Base-by-base conservation (phyloP, 2,888 invertebrate genomes). In the Lacanobia wlatinum region DNA sequence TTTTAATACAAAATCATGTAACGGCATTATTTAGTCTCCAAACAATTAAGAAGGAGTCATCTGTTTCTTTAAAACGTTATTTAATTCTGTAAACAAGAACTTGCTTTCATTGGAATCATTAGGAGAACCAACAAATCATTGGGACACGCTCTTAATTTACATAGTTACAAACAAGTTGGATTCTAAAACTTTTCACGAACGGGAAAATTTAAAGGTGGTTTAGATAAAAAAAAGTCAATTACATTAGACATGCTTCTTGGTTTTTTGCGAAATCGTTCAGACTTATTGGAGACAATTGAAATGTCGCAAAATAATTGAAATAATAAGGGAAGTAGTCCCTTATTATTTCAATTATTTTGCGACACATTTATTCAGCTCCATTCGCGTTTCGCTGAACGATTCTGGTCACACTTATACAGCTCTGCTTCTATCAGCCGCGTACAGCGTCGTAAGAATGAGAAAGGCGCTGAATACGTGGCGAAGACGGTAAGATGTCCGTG, bases 141-240 rank as follows among this genome's bases (percentile, higher is more conserved):
- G 86, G 86, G 85, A 85, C 61, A 84, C 86, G 34, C 68, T 86
- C 3, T 58, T 88, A 7, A 86, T 88, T 70, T 70, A 86, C 56
- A 84, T 87, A 4, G 46, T 86, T 9, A 80, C 77, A 21, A 58
- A 53, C 5, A 88, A 87, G 69, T 60, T 87, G 58, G 43, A 60
- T 46, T 43, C 21, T 14, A 60, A 60, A 60, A 60, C 43, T 46
- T 43, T 43, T 43, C 43, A 12, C 43, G 43, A 43, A 43, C 12
- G 43, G 43, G 43, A 43, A 43, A 43, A 43, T 43, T 43, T 43
- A 43, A 12, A 12, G 3, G 43, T 43, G 43, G 43, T 43, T 43
- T 43, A 23, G 43, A 43, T 60, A 60, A 60, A 46, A 6, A 23
- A 46, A 60, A 43, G 43, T 43, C 60, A 23, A 60, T 60, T 5